Conservation (phyloP, 2,888 invertebrate genomes). For the Ceramica pisi region DNA sequence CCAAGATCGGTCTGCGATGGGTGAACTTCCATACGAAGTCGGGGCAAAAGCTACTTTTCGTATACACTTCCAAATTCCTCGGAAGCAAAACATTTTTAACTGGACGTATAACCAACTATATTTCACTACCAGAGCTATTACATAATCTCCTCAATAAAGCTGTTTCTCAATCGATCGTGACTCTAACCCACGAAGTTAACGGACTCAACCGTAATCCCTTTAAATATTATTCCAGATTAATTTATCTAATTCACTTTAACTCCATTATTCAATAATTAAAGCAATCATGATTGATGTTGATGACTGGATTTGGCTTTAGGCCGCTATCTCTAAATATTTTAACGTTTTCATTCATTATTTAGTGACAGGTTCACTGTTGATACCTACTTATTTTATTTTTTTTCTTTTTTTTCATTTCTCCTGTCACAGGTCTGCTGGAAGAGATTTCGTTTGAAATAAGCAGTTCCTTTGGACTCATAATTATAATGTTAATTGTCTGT, state of each 20-base stretch:
- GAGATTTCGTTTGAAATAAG: too few species aligned
- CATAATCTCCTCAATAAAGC: constrained; percentile 6
- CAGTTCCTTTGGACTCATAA: too few species aligned
- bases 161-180: constrained; percentile 58
- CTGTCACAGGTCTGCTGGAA: too few species aligned
- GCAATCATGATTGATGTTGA: constrained; percentile 54
- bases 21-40: too few species aligned
- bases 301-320: constrained; percentile 35
- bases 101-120: not conserved
- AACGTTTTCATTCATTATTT: constrained; percentile 40
- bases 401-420: too few species aligned
- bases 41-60: too few species aligned
- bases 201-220: constrained; percentile 45
- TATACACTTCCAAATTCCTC: not conserved
- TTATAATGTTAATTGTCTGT: too few species aligned
- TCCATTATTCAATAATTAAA: constrained; percentile 61
- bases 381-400: constrained; percentile 6
- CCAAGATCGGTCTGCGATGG: too few species aligned
- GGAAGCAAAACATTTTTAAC: not conserved
- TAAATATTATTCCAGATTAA: constrained; percentile 66
- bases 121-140: not conserved
- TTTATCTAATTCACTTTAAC: constrained; percentile 68
- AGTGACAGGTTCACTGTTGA: constrained; percentile 16
- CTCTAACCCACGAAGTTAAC: constrained; percentile 51
- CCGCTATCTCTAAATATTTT: constrained; percentile 31